Evolutionary conservation across 92 coral and sea anemone genomes (phyloP), one percentile per base, ranked within the genome.

Genomic region (Bergia puertoricense): DNA sequence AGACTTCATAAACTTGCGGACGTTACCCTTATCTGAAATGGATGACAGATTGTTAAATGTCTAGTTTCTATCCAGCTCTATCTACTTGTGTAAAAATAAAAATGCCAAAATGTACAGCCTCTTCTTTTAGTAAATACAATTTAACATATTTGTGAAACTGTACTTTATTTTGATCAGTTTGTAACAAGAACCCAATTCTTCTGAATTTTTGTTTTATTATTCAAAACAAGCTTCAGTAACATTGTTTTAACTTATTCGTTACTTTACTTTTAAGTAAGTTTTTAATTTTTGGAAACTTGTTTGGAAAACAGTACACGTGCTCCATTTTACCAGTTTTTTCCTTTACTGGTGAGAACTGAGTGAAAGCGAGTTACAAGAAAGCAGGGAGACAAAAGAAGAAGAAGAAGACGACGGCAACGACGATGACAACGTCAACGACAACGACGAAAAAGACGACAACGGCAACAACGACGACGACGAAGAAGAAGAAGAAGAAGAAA

Each of bases 1-100:
- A 11, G 88, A 88, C n/a, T 79, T 80, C 43, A 91, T 40, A 20
- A 88, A 43, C 18, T 89, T 85, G 41, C 59, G 23, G 5, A 90
- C 78, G 51, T 89, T 85, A 2, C 93, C 91, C 13, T 88, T 89
- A 66, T 91, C 93, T 91, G 67, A 56, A 74, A 36, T 8, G 30
- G 10, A 62, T 38, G 43, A 23, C 20, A 51, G 30, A 38, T 5
- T 56, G 23, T 15, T 15, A 57, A 57, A 57, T 57, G 22, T 57
- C 4, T 14, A 10, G 66, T 57, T 57, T 57, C 22, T 16, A 57
- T 57, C 20, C 13, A 57, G 0, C 20, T 57, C 18, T 23, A 16
- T 18, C 68, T 62, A 62, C 6, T 23, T 62, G 23, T n/a, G 51
- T 46, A 5, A 46, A 46, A 5, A 46, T 5, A 1, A 0, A 22